Percentiles rank a stretch among this genome's conserved stretches.
phyloP scores from a whole-genome alignment of 2,113 vertebrate species.

The Oncorhynchus gorbuscha region DNA sequence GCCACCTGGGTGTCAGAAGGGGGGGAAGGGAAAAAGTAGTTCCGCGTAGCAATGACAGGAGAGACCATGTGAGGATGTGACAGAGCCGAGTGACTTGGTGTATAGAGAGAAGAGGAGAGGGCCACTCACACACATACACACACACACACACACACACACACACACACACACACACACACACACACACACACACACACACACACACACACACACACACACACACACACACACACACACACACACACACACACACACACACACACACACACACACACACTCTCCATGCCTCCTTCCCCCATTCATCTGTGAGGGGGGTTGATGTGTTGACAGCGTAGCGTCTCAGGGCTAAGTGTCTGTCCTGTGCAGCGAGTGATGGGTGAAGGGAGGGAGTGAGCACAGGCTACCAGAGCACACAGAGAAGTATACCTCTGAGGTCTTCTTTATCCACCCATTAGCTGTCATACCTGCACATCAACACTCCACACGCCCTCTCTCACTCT shows the following conservation, averaged over 20 bases:
- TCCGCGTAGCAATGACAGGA: too few species aligned
- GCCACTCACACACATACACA: too few species aligned
- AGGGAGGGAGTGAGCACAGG: conserved; percentile 12
- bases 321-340: conserved; percentile 22
- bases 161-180: background rate
- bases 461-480: conserved; percentile 39
- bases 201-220: too few species aligned
- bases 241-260: too few species aligned
- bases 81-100: too few species aligned
- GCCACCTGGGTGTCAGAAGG: too few species aligned
- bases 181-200: too few species aligned
- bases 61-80: too few species aligned
- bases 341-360: conserved; percentile 18
- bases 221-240: too few species aligned
- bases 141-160: background rate
- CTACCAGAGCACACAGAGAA: conserved; percentile 31
- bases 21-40: too few species aligned
- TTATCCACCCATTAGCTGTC: conserved; percentile 57
- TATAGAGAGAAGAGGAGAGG: too few species aligned
- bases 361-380: conserved; percentile 56
- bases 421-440: conserved; percentile 51
- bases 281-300: background rate
- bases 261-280: background rate
- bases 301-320: conserved; percentile 17
- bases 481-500: background rate